Percentiles rank a stretch among this genome's conserved stretches.
phyloP scores from a whole-genome alignment of 2,797 vertebrate species.

The Phalanger gymnotis region DNA sequence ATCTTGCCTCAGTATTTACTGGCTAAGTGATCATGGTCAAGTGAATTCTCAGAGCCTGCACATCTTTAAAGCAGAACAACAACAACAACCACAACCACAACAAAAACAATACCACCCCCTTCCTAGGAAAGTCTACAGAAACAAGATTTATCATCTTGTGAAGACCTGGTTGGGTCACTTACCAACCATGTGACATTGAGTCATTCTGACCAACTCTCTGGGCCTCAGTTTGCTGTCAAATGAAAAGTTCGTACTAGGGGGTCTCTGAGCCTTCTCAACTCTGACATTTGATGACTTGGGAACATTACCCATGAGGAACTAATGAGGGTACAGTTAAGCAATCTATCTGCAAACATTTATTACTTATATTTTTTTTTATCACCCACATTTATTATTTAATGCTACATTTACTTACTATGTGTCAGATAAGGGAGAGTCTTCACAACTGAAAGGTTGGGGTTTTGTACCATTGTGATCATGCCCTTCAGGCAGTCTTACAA shows the following conservation, averaged over 20 bases:
- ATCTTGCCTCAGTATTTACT: not conserved
- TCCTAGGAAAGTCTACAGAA: not conserved
- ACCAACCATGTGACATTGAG: not conserved
- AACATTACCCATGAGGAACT: not conserved
- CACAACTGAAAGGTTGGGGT: not conserved
- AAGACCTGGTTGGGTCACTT: not conserved
- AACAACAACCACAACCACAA: no score
- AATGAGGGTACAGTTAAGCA: not conserved
- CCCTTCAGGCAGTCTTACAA: not conserved
- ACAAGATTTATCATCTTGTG: not conserved
- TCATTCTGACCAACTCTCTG: not conserved
- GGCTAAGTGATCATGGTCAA: not conserved
- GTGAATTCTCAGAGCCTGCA: not conserved
- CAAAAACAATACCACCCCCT: not conserved
- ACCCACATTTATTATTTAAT: not conserved
- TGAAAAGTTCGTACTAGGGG: not conserved
- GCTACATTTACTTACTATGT: not conserved
- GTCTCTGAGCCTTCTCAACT: not conserved
- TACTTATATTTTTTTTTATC: no score
- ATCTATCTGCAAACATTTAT: not conserved
- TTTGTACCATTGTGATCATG: not conserved
- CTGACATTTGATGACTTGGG: not conserved
- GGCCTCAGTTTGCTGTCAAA: not conserved
- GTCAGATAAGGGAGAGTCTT: not conserved
- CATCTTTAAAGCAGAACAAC: not conserved